Conservation (phyloP, 2,113 vertebrate genomes). For the Pseudorectes ferrugineus region DNA sequence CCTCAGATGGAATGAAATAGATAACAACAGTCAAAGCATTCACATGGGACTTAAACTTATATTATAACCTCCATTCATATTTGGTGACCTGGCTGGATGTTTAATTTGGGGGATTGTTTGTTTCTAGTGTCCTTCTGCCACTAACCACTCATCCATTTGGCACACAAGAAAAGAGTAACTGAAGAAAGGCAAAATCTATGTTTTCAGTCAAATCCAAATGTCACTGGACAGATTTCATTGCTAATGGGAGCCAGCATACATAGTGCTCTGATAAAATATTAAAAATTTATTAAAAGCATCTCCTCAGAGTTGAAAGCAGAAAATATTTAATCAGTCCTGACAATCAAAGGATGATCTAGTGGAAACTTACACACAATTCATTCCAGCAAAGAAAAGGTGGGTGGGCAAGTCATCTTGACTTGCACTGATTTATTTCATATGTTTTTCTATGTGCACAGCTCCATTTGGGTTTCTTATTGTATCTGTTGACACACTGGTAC, state of each 20-base stretch:
- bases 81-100: background rate
- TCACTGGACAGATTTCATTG: background rate
- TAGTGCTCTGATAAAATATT: slow-evolving; percentile 20
- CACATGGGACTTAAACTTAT: background rate
- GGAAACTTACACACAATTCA: background rate
- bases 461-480: background rate
- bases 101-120: background rate
- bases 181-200: background rate
- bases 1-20: background rate
- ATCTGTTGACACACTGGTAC: background rate
- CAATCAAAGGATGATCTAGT: slow-evolving; percentile 39
- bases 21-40: background rate
- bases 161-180: background rate
- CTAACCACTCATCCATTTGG: background rate
- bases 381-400: background rate
- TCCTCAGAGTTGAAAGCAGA: slow-evolving; percentile 38
- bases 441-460: background rate
- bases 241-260: background rate
- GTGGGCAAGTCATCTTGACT: background rate
- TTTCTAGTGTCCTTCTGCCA: background rate
- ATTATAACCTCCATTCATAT: background rate
- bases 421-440: background rate
- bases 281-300: slow-evolving; percentile 49
- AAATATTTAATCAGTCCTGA: slow-evolving; percentile 28
- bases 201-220: background rate